A percentile compares a stretch with the other conserved stretches of the same genome.
Evolutionary conservation across 2,888 invertebrate species (phyloP).

Genomic region (Amphipyra tragopoginis): DNA sequence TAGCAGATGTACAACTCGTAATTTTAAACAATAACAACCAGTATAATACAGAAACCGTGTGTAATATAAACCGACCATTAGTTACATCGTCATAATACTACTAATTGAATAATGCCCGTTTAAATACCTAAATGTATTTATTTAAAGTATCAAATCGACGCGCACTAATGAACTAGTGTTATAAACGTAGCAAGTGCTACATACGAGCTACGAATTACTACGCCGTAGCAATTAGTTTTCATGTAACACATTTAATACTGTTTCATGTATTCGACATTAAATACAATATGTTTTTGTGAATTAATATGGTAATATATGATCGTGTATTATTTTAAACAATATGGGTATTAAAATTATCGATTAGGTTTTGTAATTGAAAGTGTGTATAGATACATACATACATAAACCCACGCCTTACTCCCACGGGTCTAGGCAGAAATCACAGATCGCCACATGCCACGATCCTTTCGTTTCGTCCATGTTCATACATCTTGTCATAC

Average conservation of each 20-base stretch:
- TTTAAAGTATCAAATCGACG: constrained; percentile 35
- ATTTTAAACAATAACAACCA: too few relatives aligned
- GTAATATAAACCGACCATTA: too few relatives aligned
- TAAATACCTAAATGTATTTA: constrained; percentile 30
- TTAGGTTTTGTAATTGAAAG: neutral
- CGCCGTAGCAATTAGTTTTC: constrained; percentile 43
- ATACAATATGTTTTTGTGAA: constrained; percentile 28
- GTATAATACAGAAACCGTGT: too few relatives aligned
- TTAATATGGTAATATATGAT: constrained; percentile 6
- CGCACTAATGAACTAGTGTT: constrained; percentile 27
- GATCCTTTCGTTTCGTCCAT: too few relatives aligned
- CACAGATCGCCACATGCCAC: too few relatives aligned
- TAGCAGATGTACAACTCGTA: too few relatives aligned
- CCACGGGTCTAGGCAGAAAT: too few relatives aligned
- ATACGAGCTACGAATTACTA: constrained; percentile 42
- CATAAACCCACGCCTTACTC: too few relatives aligned
- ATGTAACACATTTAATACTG: constrained; percentile 2
- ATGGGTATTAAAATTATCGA: constrained; percentile 12
- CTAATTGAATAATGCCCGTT: constrained; percentile 11
- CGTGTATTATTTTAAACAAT: constrained; percentile 21
- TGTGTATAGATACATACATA: neutral
- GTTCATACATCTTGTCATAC: too few relatives aligned
- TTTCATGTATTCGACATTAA: constrained; percentile 24
- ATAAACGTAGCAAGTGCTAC: constrained; percentile 48
- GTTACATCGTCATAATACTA: neutral